Evolutionary conservation across 1,140 invertebrate species (phyloP), one percentile per base, ranked within the genome.

Genomic region (Cydia splendana): DNA sequence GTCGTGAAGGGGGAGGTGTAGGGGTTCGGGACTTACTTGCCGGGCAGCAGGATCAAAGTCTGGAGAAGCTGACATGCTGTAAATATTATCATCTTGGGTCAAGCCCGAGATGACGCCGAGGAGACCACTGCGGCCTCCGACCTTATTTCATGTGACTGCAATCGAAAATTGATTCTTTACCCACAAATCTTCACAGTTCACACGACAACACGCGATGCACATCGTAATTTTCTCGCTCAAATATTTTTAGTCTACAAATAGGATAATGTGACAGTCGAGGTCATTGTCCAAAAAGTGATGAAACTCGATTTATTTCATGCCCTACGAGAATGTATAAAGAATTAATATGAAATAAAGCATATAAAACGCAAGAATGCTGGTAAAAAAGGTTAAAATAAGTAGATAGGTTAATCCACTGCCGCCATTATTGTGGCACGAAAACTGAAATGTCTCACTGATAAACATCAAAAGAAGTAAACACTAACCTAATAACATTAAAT

Each of bases 401-500:
- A 84, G 84, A 91, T 92, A 93, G 91, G 91, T 93, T 93, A 93
- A 89, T 88, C 80, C 81, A 91, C 89, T 93, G 91, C 91, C 91
- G 90, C 91, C 91, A 93, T 93, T 93, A 93, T 91, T 92, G 89
- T 90, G 81, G 86, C 89, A 91, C 88, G 88, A 88, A 93, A 91
- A 90, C 83, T 87, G 88, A 88, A 91, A 91, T 89, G 90, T 91
- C 90, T 92, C 81, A 57, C 45, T 78, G 80, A 81, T 85, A 91
- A 92, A 93, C 91, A 93, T 92, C 88, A 91, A 89, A 91, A 84
- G 90, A 89, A 90, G 90, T 91, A 93, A 92, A 93, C 90, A 93
- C 86, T 88, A 90, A 90, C 88, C 86, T 90, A 86, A 76, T 87
- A 83, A 75, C 77, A 28, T 76, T 79, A 82, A 80, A 81, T 76